Evolutionary conservation across 2,888 invertebrate genomes (phyloP), one percentile per base, ranked within the genome.

Genomic region (Elgonia sp.): DNA sequence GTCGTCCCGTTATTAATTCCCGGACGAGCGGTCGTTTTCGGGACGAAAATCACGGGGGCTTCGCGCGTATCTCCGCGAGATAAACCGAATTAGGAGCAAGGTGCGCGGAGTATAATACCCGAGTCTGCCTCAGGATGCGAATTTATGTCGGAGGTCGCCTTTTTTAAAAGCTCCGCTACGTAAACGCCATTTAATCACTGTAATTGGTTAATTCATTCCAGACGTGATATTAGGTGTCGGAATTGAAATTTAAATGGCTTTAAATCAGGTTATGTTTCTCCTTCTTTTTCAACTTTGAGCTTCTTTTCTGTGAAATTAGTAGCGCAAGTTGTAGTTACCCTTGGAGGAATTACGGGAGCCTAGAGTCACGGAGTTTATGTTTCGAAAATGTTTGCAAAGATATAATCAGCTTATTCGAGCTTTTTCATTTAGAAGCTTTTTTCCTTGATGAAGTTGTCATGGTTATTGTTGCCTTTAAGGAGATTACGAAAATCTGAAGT

Each of bases 1-100:
- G 46, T 67, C 12, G 55, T 55, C 20, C 20, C 29, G 63, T 62
- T 72, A 73, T 73, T 82, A 82, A 72, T 73, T 82, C 73, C 39
- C 70, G 20, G 42, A 21, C 53, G 63, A 73, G 37, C 81, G 40
- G 67, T 67, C 37, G 60, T 83, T 75, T 75, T 67, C 60, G 57
- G 57, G n/a, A 18, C 53, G 55, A 67, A 55, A 65, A 40, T 67
- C 50, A 40, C 20, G 20, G 10, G 55, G 57, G 21, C 67, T 57
- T 57, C 67, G 40, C 12, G 40, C 40, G 40, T 40, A 40, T 40
- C 67, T 67, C 20, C 20, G 29, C 69, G 37, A 53, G 53, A 53
- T 53, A 69, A 69, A 39, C 14, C 67, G 37, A 60, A 57, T 57
- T 16, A 21, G 55, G 55, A 16, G 9, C 20, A 57, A 57, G 20